phyloP scores from a whole-genome alignment of 2,888 invertebrate species.

The Gnatocerus cornutus region DNA sequence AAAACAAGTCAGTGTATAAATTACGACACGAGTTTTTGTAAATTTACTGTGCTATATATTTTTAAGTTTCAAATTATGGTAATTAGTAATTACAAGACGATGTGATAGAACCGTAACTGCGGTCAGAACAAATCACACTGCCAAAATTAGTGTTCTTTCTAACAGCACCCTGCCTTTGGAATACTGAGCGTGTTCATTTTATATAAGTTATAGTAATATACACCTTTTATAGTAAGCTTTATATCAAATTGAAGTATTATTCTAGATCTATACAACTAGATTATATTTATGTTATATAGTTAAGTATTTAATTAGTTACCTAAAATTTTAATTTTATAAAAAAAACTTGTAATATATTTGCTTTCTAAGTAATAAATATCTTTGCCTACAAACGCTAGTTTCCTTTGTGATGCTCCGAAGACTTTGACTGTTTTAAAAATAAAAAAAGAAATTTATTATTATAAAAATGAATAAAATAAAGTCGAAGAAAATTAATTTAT shows the following conservation, averaged over 20 bases:
- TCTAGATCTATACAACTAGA: slow-evolving; percentile 43
- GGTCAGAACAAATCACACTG: slow-evolving; percentile 54
- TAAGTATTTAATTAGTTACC: slow-evolving; percentile 63
- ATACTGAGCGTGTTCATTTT: slow-evolving; percentile 42
- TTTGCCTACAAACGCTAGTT: slow-evolving; percentile 21
- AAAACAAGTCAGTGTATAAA: slow-evolving; percentile 5
- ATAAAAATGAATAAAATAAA: too few species aligned
- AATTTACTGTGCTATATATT: slow-evolving; percentile 5
- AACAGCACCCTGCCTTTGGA: slow-evolving; percentile 31
- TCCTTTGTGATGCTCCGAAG: too few species aligned
- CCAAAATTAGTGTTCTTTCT: slow-evolving; percentile 54
- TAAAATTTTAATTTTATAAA: slow-evolving; percentile 56
- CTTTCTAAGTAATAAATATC: slow-evolving; percentile 43
- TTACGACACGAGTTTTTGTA: not conserved
- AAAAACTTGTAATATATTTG: slow-evolving; percentile 59
- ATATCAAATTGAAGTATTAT: slow-evolving; percentile 47
- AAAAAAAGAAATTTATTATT: too few species aligned
- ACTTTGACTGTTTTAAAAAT: too few species aligned
- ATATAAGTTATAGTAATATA: not conserved
- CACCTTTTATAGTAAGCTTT: slow-evolving; percentile 15
- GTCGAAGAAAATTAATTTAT: slow-evolving; percentile 61
- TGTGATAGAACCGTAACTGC: slow-evolving; percentile 56
- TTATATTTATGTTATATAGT: slow-evolving; percentile 57
- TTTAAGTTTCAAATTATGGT: slow-evolving; percentile 2
- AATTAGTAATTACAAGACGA: slow-evolving; percentile 31